These are phyloP conservation scores for Formica selysi DNA, from an alignment of 1,140 invertebrate species.

Conservation along the genomic window DNA sequence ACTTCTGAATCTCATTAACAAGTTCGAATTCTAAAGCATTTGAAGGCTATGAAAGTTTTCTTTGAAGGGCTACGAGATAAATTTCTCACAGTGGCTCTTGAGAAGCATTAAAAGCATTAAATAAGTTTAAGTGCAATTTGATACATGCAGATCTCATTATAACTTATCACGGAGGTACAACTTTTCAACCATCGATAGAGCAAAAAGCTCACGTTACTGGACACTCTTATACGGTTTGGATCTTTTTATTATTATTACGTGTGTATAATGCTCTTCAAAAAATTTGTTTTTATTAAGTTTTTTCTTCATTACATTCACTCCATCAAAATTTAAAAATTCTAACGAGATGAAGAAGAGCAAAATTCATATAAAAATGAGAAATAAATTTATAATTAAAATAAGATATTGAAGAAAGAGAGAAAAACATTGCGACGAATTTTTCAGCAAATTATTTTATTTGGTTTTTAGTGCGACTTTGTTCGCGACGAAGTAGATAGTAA, in stretches of 20 bases:
- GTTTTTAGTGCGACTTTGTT: neutral
- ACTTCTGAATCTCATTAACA: constrained; percentile 21
- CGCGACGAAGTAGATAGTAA: constrained; percentile 27
- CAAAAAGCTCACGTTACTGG: neutral
- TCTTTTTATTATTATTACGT: neutral
- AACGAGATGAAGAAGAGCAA: neutral
- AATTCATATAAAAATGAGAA: neutral
- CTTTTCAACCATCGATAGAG: constrained; percentile 15
- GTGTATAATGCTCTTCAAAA: neutral
- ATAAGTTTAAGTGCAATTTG: constrained; percentile 39
- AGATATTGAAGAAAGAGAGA: no score
- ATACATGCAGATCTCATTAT: constrained; percentile 49
- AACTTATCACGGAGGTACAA: constrained; percentile 22
- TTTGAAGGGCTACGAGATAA: constrained; percentile 6
- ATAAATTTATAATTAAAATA: neutral
- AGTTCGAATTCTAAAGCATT: constrained; percentile 8
- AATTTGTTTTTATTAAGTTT: neutral
- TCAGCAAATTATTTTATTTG: neutral
- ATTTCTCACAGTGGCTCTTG: constrained; percentile 19
- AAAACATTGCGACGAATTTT: neutral
- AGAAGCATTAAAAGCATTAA: constrained; percentile 23
- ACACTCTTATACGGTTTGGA: neutral
- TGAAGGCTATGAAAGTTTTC: constrained; percentile 2
- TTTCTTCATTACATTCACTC: neutral
- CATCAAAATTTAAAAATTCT: neutral